Evolutionary conservation across 2,113 vertebrate species (phyloP), one percentile per base, ranked within the genome.

Genomic region (Peromyscus californicus): DNA sequence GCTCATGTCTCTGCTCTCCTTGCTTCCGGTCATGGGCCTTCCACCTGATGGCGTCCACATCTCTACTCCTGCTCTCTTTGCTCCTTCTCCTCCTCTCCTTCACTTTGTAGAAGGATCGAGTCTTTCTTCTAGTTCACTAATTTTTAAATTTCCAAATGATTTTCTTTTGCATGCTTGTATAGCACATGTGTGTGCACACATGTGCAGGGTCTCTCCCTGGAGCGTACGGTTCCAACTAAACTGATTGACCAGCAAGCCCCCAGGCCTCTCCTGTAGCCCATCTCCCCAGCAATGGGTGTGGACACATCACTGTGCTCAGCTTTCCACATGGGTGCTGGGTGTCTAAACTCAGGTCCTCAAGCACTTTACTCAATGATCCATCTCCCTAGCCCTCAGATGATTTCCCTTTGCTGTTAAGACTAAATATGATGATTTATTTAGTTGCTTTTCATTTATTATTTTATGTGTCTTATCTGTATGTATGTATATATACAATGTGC

Each of bases 91-190:
- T 3, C 12, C 7, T 63, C n/a, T n/a, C 21, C 61, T 59, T 85
- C 15, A 19, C 29, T 36, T 76, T 74, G 21, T 26, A 10, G 1
- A 26, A 26, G 76, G 92, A 48, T 89, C 69, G 88, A 90, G 42
- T 48, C 79, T 95, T 97, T 85, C 61, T 90, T 93, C 85, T 31
- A 70, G 95, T 90, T 95, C 8, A 0, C 76, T 91, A 76, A 96
- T 97, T 94, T 59, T 39, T 21, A 39, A 61, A 5, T 69, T 83
- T 96, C 10, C 70, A 84, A 48, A 45, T 69, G 63, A 2, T 75
- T 89, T 72, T 33, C 59, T 29, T 85, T 45, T 69, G 29, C n/a
- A 33, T 45, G 42, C 7, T 42, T 65, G 39, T 16, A 80, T 80
- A 16, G 21, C 33, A 63, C n/a, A 19, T 9, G n/a, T 45, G 29